phyloP scores from a whole-genome alignment of 2,113 vertebrate genomes.

The Muntiacus muntjak region DNA sequence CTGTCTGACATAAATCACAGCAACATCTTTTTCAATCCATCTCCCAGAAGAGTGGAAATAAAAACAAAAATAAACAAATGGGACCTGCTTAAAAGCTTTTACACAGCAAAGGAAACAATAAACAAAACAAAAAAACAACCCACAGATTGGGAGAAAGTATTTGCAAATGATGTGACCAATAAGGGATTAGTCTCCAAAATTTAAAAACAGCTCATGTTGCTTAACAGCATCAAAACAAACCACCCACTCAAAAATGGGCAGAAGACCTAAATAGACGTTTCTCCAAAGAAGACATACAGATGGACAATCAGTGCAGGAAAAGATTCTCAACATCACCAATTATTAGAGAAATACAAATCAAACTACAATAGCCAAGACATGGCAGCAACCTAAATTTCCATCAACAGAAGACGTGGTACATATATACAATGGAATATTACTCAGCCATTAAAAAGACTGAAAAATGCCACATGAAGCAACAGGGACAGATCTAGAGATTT shows the following conservation, averaged over 20 bases:
- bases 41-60: not conserved
- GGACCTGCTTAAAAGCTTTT: not conserved
- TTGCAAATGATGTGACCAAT: not conserved
- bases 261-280: not conserved
- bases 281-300: not conserved
- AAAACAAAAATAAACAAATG: not conserved
- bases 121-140: not conserved
- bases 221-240: not conserved
- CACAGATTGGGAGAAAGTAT: not conserved
- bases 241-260: not conserved
- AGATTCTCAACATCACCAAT: not conserved
- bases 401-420: not conserved
- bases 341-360: not conserved
- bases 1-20: not conserved
- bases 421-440: not conserved
- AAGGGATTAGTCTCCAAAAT: not conserved
- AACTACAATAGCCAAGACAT: not conserved
- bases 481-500: not conserved
- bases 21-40: not conserved
- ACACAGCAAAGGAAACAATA: not conserved
- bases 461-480: not conserved
- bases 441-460: not conserved
- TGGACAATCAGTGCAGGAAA: not conserved
- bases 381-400: not conserved
- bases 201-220: not conserved